phyloP scores from a whole-genome alignment of 2,888 invertebrate species.

The Drosophila neonasuta region DNA sequence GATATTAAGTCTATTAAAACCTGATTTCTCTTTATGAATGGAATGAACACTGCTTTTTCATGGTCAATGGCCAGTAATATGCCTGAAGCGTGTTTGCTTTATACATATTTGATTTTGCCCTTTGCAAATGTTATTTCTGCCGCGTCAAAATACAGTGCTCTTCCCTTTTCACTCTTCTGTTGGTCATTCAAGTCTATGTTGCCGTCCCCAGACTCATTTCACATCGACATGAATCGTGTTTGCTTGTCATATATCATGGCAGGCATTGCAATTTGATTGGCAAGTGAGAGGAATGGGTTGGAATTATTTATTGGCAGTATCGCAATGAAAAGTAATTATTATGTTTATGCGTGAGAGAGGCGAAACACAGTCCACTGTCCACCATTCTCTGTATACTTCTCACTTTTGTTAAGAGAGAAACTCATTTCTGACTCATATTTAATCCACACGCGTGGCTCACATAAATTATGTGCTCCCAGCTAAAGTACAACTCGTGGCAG shows the following conservation, averaged over 20 bases:
- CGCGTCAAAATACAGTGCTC: background rate
- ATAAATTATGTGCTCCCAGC: constrained; percentile 42
- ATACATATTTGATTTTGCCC: constrained; percentile 33
- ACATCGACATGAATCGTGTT: constrained; percentile 18
- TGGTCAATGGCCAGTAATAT: background rate
- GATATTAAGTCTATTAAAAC: constrained; percentile 11
- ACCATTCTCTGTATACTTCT: background rate
- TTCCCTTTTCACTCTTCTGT: background rate
- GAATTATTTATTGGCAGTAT: constrained; percentile 12
- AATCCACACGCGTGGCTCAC: constrained; percentile 19
- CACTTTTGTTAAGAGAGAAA: background rate
- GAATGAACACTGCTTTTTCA: background rate
- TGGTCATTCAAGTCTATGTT: background rate
- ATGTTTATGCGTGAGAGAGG: constrained; percentile 6
- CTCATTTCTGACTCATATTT: background rate
- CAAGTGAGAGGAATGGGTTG: constrained; percentile 2
- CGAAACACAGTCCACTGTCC: background rate
- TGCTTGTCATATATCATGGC: constrained; percentile 13
- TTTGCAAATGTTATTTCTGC: constrained; percentile 15
- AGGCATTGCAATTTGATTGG: constrained; percentile 24
- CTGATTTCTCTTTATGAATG: background rate
- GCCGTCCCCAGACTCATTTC: constrained; percentile 1
- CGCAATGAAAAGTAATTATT: constrained; percentile 29
- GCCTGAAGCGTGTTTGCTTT: constrained; percentile 29
- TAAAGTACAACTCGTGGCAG: constrained; percentile 40